Base-by-base conservation (phyloP, 2,888 invertebrate genomes). In the Spicauda simplicius region DNA sequence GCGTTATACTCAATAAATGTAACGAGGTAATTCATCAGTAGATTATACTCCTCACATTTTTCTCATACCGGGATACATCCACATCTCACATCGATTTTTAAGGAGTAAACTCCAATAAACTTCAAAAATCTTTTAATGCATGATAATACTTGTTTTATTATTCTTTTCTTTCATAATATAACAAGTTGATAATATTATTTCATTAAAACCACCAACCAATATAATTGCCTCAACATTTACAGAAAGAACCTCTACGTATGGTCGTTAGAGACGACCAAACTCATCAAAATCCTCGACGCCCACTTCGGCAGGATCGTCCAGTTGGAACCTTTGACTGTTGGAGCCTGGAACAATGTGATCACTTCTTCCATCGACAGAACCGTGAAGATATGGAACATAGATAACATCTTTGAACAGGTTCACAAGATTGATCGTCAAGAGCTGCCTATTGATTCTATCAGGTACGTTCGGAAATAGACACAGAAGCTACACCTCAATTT, bases 341-440 rank as follows among this genome's bases (percentile, higher is more conserved):
- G 97, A 0, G 95, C 96, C 72, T 98, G 98, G 98, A 98, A 98
- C 84, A 97, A 97, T 84, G 96, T 99, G 6, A 98, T 99, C 58
- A 99, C 99, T 0, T 98, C 99, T 0, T 99, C 99, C 0, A 98
- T 99, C 59, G 99, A 99, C 87, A 95, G 99, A 70, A 98, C 98
- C 0, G 99, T 99, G 8, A 99, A 99, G 94, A 98, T 99, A 5
- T 99, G 99, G 99, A 99, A 99, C 85, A 98, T 99, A 67, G 98
- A 99, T 86, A 99, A 99, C 85, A 99, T 99, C 73, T 98, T 99
- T 80, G 99, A 99, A 82, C 98, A 99, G 86, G 98, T 99, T 0
- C 98, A 98, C 82, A 97, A 97, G 52, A 98, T 99, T 73, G 98
- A 99, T 80, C 94, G 99, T 10, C 98, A 99, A 83, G 99, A 99